Base-by-base conservation (phyloP, 2,113 vertebrate species). In the Rhagologus leucostigma region DNA sequence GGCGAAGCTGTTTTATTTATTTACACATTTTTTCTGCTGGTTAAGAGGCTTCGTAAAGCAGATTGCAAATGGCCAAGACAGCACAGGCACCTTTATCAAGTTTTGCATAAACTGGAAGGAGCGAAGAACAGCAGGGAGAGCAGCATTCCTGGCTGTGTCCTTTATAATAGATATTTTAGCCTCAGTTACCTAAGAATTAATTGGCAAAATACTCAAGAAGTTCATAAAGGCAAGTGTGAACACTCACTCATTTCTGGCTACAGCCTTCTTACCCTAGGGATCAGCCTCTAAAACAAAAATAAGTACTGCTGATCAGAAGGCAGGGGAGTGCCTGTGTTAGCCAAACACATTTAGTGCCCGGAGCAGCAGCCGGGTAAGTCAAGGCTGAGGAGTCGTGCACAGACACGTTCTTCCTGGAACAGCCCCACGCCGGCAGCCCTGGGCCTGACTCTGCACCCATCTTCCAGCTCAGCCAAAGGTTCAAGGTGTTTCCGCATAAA, bases 401-500 rank as follows among this genome's bases (percentile, higher is more conserved):
- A 0, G 85, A 78, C 95, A 37, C 1, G 90, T 7, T 26, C 37
- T 13, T 77, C 79, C 90, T 41, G 86, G 27, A 92, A 35, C 92
- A 52, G 77, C 87, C 88, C 84, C 49, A 9, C 1, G 70, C 69
- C 86, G 10, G 60, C 68, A 50, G 79, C 63, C 93, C 30, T 3
- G 37, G 49, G 57, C 73, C 92, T 18, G 73, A 53, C 73, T 90
- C 84, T 30, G 86, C 84, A 74, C 82, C 93, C 84, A 60, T 3
- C 91, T 95, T 35, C 95, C 94, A 91, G 32, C 84, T 84, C 95
- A 57, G 90, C 68, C 93, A 84, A 71, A 94, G 87, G 92, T 94
- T 90, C 93, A 90, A 94, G 90, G 95, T 92, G 87, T 90, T 96
- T 94, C 93, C 96, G 60, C 92, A 93, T 46, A 3, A 56, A 90